Base-by-base conservation (phyloP, 2,113 vertebrate genomes). In the Rhynchopsitta pachyrhyncha region DNA sequence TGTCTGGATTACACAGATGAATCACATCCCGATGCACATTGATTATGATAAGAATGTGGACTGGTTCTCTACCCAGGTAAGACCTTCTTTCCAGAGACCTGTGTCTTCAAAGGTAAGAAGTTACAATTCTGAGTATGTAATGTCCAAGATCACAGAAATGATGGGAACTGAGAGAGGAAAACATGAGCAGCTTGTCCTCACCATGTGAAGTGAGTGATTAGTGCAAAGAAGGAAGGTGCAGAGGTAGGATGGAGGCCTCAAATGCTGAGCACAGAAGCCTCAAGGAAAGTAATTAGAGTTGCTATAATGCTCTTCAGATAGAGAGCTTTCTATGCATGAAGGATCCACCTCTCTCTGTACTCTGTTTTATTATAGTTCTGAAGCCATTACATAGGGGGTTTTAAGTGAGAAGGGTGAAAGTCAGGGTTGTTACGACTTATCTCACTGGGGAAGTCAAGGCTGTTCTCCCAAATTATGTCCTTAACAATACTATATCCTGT, bases 51-150 rank as follows among this genome's bases (percentile, higher is more conserved):
- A 86, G 75, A 98, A 98, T 6, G 52, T 79, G 88, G 98, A 99
- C 93, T 99, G 98, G 98, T 94, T 98, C 47, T 98, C 98, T 85
- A 98, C 97, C 29, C 98, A 98, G 98, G 98, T 99, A 63, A 95
- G 89, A 77, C 25, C 16, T 63, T 57, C 13, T 62, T 78, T 47
- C 19, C 35, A 27, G 53, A 69, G 18, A 49, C 59, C 35, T 50
- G 17, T 47, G 64, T 6, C 71, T 74, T 37, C 5, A 10, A 29
- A 67, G 24, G 71, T 41, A 25, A 64, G 44, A n/a, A 42, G 7
- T 64, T 49, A 2, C 12, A 42, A 25, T 59, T 80, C 16, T 80
- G 63, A 17, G 16, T 12, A 1, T 28, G 2, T 33, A 13, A 41
- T 17, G 28, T 31, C 27, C 33, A 27, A 37, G 76, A 28, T 49